Evolutionary conservation across 2,888 invertebrate genomes (phyloP), one percentile per base, ranked within the genome.

Genomic region (Anthrax anthrax): DNA sequence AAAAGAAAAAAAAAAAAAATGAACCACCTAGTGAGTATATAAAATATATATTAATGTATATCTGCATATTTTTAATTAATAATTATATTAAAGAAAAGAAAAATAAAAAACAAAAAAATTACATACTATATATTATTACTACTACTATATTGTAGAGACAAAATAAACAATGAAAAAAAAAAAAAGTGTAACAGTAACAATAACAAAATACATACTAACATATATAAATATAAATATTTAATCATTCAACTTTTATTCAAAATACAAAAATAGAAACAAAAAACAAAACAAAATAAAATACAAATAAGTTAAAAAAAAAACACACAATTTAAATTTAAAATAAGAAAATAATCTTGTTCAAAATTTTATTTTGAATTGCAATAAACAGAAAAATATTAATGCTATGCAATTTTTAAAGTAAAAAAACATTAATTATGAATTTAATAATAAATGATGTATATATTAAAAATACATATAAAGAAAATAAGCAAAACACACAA

Each of bases 1-100:
- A 47, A 49, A 54, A 54, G 46, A 23, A 49, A 45, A 44, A 18
- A 48, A 44, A 48, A 49, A 52, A 46, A 45, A 50, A 37, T 50
- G 45, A 47, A 51, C 49, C 41, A 49, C 49, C 39, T 43, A 47
- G 36, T 51, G 49, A 39, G 12, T 32, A 32, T 32, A 32, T 4
- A 32, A 32, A 12, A 12, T 12, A 32, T 32, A 10, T 12, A 12
- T 12, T 12, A 32, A 32, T 32, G 6, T 23, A 23, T 23, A 23
- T 23, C 23, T 23, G 23, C 23, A 23, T 23, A 23, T 23, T 23
- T 23, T 23, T 23, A 23, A 23, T 23, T 23, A 23, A 23, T 23
- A 23, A 23, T 23, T 23, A 23, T 23, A 23, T 23, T 8, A 23
- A 6, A 23, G 5, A 23, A 32, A 9, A 12, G 13, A 12, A 12